Evolutionary conservation across 2,113 vertebrate genomes (phyloP), one percentile per base, ranked within the genome.

Genomic region (Alligator mississippiensis): DNA sequence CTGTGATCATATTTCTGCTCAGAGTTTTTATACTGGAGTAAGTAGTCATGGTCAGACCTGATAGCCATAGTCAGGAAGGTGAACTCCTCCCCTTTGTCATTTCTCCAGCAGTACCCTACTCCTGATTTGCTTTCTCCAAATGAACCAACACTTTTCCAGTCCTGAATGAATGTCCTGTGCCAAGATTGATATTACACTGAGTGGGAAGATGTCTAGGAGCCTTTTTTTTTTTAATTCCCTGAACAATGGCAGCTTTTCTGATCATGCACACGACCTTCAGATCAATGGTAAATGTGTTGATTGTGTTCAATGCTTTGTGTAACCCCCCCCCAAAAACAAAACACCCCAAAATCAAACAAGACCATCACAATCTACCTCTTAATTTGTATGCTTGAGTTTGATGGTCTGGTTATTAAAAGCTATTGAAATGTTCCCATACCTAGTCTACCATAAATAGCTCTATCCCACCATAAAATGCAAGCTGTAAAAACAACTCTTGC

Each of bases 31-130:
- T 97, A 97, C 85, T 64, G 96, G 93, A 95, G 86, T 93, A 79
- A 93, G 91, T 38, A 92, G 89, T 59, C 88, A 85, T 90, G 92
- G 91, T 95, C 93, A 95, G 92, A 94, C 94, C 94, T 94, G 94
- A 97, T 90, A 96, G 93, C 91, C 91, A 85, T 94, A 79, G 86
- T 89, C 84, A 93, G 96, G 95, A 93, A 93, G 91, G 94, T 95
- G 93, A 96, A 94, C 97, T 96, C 97, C 97, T 97, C 96, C 96
- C 95, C 94, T 93, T 97, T 96, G 93, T 91, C 77, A 94, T 95
- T 95, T 91, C 93, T 95, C 93, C 97, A 87, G 94, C 95, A 88
- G 91, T 84, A 77, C 76, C 88, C 80, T 68, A 87, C 83, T 93
- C 90, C 92, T 93, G 77, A 92, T 96, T 96, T 95, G 94, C 85